phyloP scores from a whole-genome alignment of 2,113 vertebrate species.

The Xenopus tropicalis region UCB_Xtro_10.0 CM004443.2:30761001-30761500 shows the following conservation, averaged over 20 bases:
- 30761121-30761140: neutral
- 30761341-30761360: too few species aligned
- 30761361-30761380: too few species aligned
- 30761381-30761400: too few species aligned
- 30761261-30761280: too few species aligned
- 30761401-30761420: too few species aligned
- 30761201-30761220: slow-evolving; percentile 2
- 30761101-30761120: neutral
- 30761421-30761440: too few species aligned
- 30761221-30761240: neutral
- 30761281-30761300: too few species aligned
- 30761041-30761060: neutral
- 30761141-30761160: neutral
- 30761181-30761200: neutral
- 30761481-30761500: too few species aligned
- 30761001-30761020: slow-evolving; percentile 9
- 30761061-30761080: neutral
- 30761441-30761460: too few species aligned
- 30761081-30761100: neutral
- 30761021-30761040: neutral
- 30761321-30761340: too few species aligned
- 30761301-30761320: too few species aligned
- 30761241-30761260: neutral
- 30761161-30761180: neutral
- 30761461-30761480: too few species aligned